Evolutionary conservation across 2,113 vertebrate species (phyloP).

Genomic region (Synodontis membranacea): DNA sequence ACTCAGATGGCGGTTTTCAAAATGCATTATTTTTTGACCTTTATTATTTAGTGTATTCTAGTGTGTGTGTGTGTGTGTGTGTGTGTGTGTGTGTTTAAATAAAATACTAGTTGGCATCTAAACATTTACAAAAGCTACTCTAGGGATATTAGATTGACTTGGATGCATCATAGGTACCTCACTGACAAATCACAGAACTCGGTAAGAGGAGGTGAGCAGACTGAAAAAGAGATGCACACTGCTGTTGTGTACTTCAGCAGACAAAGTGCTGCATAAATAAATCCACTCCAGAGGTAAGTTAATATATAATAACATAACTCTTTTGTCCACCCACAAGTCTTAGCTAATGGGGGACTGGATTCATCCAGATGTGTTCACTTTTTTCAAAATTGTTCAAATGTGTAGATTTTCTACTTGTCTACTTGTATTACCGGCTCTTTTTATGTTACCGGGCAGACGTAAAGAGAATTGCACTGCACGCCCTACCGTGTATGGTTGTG

Average conservation of each 20-base stretch:
- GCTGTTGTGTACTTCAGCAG: slow-evolving; percentile 63
- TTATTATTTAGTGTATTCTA: slow-evolving; percentile 15
- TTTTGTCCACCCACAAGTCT: slow-evolving; percentile 53
- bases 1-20: not conserved
- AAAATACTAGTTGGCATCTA: not conserved
- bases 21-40: slow-evolving; percentile 31
- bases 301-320: slow-evolving; percentile 64
- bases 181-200: not conserved
- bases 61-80: not conserved
- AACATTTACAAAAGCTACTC: slow-evolving; percentile 5
- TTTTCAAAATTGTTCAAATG: too few species aligned
- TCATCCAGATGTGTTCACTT: slow-evolving; percentile 69
- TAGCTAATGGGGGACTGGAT: slow-evolving; percentile 63
- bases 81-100: not conserved
- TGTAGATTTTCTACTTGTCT: too few species aligned
- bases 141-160: not conserved
- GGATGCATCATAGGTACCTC: slow-evolving; percentile 1
- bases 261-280: slow-evolving; percentile 54
- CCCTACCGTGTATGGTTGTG: too few species aligned
- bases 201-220: not conserved
- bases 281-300: slow-evolving; percentile 64
- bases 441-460: too few species aligned
- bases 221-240: slow-evolving; percentile 8
- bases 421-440: too few species aligned
- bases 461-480: too few species aligned